Base-by-base conservation (phyloP, 2,113 vertebrate species). In the Petaurus breviceps region DNA sequence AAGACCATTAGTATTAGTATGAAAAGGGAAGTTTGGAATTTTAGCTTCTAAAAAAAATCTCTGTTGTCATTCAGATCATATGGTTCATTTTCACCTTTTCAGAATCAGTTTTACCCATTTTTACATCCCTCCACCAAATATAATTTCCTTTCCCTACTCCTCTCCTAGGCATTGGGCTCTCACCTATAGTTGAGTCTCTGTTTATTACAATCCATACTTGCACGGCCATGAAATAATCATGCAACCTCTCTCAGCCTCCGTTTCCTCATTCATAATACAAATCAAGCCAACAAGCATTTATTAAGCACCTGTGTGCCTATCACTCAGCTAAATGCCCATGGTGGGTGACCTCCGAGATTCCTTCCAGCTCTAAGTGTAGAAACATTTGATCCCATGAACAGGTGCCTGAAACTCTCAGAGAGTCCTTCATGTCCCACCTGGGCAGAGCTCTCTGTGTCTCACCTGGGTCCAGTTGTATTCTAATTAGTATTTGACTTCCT, bases 1-100 rank as follows among this genome's bases (percentile, higher is more conserved):
- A 91, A 93, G 43, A 96, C 50, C 94, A n/a, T 92, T 9, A 55
- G n/a, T 37, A 5, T 95, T 93, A 43, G 28, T 94, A 93, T 43
- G 54, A 47, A 4, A 24, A 37, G 68, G 68, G n/a, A 92, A 90
- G 19, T 5, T 92, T 43, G 68, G 84, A 10, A 55, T 23, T 95
- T 47, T 93, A 47, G 43, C 47, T 25, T 94, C 54, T 23, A 51
- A 37, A n/a, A 68, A 46, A 52, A 22, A 94, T 95, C 68, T 53
- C 43, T 51, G 89, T 93, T 89, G 61, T n/a, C 43, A 57, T 90
- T 92, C 2, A 0, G 61, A 68, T 90, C 46, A 52, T 92, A 3
- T 91, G 9, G 84, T 91, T 93, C 57, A 37, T 22, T 11, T 9
- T 7, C 53, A 25, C 49, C 25, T 95, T 90, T 93, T 9, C 55